Percentiles rank a stretch among this genome's conserved stretches.
phyloP scores from a whole-genome alignment of 1,140 invertebrate genomes.

The Cherax quadricarinatus region DNA sequence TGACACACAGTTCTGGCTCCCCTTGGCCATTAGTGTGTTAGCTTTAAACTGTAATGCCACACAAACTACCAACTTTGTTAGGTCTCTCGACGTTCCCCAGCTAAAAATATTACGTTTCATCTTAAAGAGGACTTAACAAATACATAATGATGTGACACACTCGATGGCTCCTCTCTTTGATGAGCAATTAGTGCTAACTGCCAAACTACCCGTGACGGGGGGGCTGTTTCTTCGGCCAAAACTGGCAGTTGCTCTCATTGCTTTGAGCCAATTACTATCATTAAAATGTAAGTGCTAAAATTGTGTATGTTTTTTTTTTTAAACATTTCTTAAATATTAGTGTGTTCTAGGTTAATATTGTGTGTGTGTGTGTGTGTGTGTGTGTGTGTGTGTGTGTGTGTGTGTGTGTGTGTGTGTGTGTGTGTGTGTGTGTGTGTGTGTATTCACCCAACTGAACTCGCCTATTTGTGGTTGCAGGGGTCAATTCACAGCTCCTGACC shows the following conservation, averaged over 20 bases:
- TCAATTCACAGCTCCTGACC: no score
- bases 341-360: neutral
- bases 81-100: neutral
- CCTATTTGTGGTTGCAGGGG: no score
- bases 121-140: constrained; percentile 60
- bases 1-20: neutral
- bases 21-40: neutral
- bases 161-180: constrained; percentile 36
- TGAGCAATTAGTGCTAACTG: constrained; percentile 43
- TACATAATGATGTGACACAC: constrained; percentile 36
- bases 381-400: no score
- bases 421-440: no score
- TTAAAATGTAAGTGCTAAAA: constrained; percentile 39
- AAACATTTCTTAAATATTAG: neutral
- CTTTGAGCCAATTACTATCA: constrained; percentile 47
- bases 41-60: neutral
- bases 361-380: no score
- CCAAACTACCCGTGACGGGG: constrained; percentile 55
- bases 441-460: no score
- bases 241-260: constrained; percentile 12
- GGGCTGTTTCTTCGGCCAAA: constrained; percentile 47
- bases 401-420: no score
- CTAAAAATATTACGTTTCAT: constrained; percentile 46
- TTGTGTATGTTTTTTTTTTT: constrained; percentile 18
- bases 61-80: neutral